Evolutionary conservation across 2,888 invertebrate species (phyloP), one percentile per base, ranked within the genome.

Genomic region (Ophion ellenae): DNA sequence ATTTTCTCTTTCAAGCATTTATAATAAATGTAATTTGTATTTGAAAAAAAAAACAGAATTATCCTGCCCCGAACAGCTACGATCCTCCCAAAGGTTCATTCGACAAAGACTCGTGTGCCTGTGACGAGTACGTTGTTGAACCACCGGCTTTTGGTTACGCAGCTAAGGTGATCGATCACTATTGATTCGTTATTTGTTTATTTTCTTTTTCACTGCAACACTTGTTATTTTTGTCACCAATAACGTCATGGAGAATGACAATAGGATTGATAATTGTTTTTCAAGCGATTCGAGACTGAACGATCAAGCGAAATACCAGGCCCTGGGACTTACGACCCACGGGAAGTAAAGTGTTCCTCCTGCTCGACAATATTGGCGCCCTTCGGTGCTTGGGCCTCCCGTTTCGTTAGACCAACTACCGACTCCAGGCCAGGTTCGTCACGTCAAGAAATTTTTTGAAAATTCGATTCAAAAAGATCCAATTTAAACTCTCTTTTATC

Each of bases 21-120:
- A 40, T 40, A 1, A 40, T 9, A 40, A 40, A 40, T 40, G 0
- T 2, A n/a, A n/a, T 24, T 45, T 69, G 9, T 20, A 6, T 24
- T 14, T 1, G 20, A 40, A 74, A 63, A 61, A 40, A 24, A 24
- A 14, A 24, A 47, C 75, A 91, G 91, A 86, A 89, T 70, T 70
- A 87, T 73, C 91, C 91, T 24, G 91, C 88, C 14, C 90, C 91
- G 9, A 90, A 89, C 78, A 47, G 67, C 47, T 90, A 91, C 83
- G 74, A 66, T 9, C 69, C 78, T 17, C 81, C 88, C 47, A 90
- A 89, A 73, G 85, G 89, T 32, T 36, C 80, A 6, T 91, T 90
- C 28, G 90, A 91, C 24, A 87, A 77, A 57, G 64, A 77, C 11
- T 67, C 75, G 2, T 90, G 89, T 81, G 87, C 88, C 40, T 90